Percentiles rank a stretch among this genome's conserved stretches.
Evolutionary conservation across 2,797 vertebrate species (phyloP).

Genomic region (Pseudomugil tenellus): DNA sequence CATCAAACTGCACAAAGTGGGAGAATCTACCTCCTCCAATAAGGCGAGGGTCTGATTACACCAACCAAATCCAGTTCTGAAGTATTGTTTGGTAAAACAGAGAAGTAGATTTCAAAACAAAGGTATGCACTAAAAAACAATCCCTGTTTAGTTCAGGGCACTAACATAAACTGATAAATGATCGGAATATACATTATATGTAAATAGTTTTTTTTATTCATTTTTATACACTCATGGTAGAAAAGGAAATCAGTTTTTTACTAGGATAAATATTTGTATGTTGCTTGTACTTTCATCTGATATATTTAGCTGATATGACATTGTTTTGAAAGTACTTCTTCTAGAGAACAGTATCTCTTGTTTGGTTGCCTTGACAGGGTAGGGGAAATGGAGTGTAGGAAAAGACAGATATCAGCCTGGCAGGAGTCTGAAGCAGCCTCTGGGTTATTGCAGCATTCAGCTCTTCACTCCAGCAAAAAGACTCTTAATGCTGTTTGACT

Average conservation of each 20-base stretch:
- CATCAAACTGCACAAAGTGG: no score
- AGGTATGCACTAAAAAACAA: not conserved
- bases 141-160: not conserved
- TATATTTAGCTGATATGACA: no score
- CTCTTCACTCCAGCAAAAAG: not conserved
- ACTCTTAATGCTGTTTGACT: not conserved
- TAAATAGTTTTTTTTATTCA: no score
- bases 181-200: no score
- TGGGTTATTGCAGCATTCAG: constrained; percentile 26
- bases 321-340: constrained; percentile 34
- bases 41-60: constrained; percentile 68
- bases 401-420: constrained; percentile 65
- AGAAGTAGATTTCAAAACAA: constrained; percentile 53
- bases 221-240: no score
- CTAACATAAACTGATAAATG: no score
- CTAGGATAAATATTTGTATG: no score
- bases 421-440: constrained; percentile 20
- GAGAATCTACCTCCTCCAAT: not conserved
- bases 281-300: no score
- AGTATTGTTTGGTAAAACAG: constrained; percentile 16
- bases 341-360: not conserved
- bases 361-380: not conserved
- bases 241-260: not conserved
- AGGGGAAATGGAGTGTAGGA: constrained; percentile 60
- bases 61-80: constrained; percentile 61